Base-by-base conservation (phyloP, 1,140 invertebrate species). In the Cydia pomonella region DNA sequence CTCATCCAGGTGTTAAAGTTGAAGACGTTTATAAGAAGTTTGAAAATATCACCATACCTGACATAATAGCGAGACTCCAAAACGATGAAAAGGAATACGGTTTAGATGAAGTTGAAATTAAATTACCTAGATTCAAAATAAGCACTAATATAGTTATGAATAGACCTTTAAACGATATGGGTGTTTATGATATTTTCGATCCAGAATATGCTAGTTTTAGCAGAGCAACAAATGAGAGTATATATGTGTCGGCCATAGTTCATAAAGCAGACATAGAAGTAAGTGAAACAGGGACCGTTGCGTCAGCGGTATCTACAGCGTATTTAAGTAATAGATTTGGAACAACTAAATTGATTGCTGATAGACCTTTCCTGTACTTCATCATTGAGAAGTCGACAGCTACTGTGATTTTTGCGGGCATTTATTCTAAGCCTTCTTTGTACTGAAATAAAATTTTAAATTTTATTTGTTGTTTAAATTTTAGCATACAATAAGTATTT, bases 241-340 rank as follows among this genome's bases (percentile, higher is more conserved):
- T 95, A 74, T 96, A 81, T 85, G 92, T 94, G 83, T 97, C 84
- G 80, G 92, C 84, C 76, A 93, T 93, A 18, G 85, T 97, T 13
- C 97, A 97, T 82, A 96, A 96, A 82, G 95, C 96, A 12, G 96
- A 95, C 82, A 96, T 98, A 81, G 95, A 97, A 84, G 95, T 98
- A 0, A 95, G 96, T 74, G 97, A 98, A 89, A 93, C 96, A 76
- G 97, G 97, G 29, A 97, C 95, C 6, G 94, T 96, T 16, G 97
- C 97, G 9, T 94, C 95, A 5, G 96, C 96, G 0, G 94, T 94
- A 12, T 95, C 96, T 0, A 82, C 84, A 2, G 90, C 91, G 1
- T 84, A 80, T 66, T 88, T 92, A 47, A 76, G 89, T 9, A 94
- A 95, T 76, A 95, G 95, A 80, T 93, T 93, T 66, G 91, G 94